These are phyloP conservation scores for Drosophila maculinotata DNA, from an alignment of 2,888 invertebrate species.

Conservation along the genomic window DNA sequence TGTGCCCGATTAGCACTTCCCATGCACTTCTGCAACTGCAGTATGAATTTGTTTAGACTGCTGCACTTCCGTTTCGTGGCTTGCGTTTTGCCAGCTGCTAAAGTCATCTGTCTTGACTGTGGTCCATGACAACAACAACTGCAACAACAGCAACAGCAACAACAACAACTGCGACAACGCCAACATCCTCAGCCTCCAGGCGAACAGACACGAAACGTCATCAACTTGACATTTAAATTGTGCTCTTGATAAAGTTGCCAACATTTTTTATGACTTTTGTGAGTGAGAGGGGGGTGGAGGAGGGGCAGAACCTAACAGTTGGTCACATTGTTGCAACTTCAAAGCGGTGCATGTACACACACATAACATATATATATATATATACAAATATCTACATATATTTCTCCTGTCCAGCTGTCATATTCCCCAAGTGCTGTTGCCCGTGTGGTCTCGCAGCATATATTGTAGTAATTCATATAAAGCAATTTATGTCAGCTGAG, in stretches of 20 bases:
- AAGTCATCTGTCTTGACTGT: conserved; percentile 60
- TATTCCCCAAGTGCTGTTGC: conserved; percentile 53
- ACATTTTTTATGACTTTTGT: conserved; percentile 61
- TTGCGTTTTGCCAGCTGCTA: conserved; percentile 62
- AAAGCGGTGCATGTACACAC: conserved; percentile 32
- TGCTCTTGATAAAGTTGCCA: conserved; percentile 79
- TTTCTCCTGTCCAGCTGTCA: conserved; percentile 60
- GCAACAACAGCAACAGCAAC: conserved; percentile 2
- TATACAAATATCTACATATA: conserved; percentile 3
- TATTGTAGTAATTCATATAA: conserved; percentile 65
- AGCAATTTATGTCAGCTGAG: conserved; percentile 69
- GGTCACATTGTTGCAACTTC: conserved; percentile 60
- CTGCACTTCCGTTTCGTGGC: conserved; percentile 72
- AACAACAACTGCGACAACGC: conserved; percentile 27
- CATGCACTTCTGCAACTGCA: conserved; percentile 44
- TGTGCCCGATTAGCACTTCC: conserved; percentile 76
- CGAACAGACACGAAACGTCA: conserved; percentile 76
- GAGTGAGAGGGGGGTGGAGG: background rate
- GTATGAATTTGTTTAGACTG: conserved; percentile 77
- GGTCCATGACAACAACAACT: conserved; percentile 24
- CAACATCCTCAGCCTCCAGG: conserved; percentile 52
- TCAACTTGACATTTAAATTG: conserved; percentile 79
- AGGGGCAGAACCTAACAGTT: conserved; percentile 31
- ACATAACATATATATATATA: background rate
- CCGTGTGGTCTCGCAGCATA: conserved; percentile 63